Base-by-base conservation (phyloP, 2,888 invertebrate genomes). In the Entomobrya proxima region DNA sequence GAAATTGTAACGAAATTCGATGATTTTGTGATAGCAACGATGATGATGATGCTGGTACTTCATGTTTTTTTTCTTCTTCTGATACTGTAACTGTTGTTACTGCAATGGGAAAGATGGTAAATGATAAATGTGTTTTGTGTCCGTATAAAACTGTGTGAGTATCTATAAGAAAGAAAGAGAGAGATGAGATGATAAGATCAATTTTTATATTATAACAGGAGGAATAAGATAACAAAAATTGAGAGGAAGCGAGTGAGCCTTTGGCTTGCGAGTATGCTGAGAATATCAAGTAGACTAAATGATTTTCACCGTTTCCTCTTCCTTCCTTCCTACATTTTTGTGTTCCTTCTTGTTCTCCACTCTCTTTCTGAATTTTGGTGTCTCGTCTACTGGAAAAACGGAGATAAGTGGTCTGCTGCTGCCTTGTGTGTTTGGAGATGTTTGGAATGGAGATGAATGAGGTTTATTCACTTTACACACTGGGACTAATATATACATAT, bases 251-350 rank as follows among this genome's bases (percentile, higher is more conserved):
- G 64, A 76, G 83, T 74, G 77, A 69, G 52, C 37, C 55, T 52
- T 37, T 37, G 76, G 76, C 76, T 76, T 9, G 55, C 1, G 76
- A 24, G 18, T 55, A 55, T 50, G 76, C 35, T 58, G 58, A 50
- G 84, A 85, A 85, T 85, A 78, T 72, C 77, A 85, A 85, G 84
- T 85, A 74, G 84, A 6, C 58, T 58, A 84, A 84, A 84, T 72
- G 74, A 85, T 85, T 76, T 74, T 84, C 77, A 77, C 69, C 69
- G 44, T 76, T 55, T 72, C 72, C 58, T 47, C 55, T 67, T 61
- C 64, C 67, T 61, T 55, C 55, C 47, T 81, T 72, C 61, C 55
- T 58, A 11, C 72, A 21, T 13, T 32, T 9, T 55, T 55, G 52
- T 40, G 18, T 24, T 40, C n/a, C 35, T 69, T 37, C 55, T 55